phyloP scores from a whole-genome alignment of 2,888 invertebrate species.

The Tuta absoluta region DNA sequence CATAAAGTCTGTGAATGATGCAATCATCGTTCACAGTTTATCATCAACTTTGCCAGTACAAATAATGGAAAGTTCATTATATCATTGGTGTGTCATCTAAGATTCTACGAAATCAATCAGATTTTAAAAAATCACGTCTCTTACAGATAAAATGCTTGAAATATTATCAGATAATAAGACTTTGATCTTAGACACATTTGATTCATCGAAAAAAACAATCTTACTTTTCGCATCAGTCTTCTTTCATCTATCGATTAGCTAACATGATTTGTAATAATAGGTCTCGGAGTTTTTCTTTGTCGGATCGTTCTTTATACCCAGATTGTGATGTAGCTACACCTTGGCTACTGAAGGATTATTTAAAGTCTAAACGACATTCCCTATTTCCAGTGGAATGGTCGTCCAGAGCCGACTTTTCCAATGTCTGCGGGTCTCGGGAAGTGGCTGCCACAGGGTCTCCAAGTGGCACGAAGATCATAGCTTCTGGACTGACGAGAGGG shows the following conservation, averaged over 20 bases:
- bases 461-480: conserved; percentile 72
- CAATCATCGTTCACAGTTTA: too few species aligned
- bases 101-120: too few species aligned
- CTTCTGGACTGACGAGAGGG: conserved; percentile 90
- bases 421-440: conserved; percentile 89
- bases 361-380: conserved; percentile 16
- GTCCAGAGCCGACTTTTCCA: conserved; percentile 89
- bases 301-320: neutral
- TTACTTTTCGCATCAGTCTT: neutral
- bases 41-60: too few species aligned
- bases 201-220: neutral
- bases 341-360: neutral
- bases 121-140: neutral
- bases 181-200: too few species aligned
- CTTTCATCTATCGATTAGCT: neutral
- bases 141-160: conserved; percentile 27
- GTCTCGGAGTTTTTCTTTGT: neutral
- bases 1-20: too few species aligned
- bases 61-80: too few species aligned
- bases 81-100: too few species aligned
- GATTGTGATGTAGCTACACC: neutral
- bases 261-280: conserved; percentile 5
- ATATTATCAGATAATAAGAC: too few species aligned
- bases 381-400: conserved; percentile 94
- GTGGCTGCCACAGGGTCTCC: conserved; percentile 69